Percentiles rank a stretch among this genome's conserved stretches.
Evolutionary conservation across 1,140 invertebrate genomes (phyloP).

Genomic region (Sycophila sp.): DNA sequence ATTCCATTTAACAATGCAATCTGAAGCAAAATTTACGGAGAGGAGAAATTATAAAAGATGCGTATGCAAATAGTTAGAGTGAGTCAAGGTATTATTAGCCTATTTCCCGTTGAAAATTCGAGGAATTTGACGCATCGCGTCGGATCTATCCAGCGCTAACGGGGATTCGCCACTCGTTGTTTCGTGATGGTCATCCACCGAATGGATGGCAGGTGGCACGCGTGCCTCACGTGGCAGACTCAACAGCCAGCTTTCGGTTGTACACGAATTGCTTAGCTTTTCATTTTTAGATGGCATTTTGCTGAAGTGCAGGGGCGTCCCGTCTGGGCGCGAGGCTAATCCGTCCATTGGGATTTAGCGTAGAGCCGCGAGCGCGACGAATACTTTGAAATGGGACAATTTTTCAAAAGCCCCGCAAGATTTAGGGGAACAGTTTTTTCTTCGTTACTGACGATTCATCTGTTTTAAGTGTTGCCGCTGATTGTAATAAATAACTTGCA

Average conservation of each 20-base stretch:
- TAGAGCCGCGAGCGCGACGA: background rate
- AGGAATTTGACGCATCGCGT: constrained; percentile 18
- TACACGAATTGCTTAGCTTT: constrained; percentile 5
- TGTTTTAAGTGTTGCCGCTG: background rate
- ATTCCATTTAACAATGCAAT: too few relatives aligned
- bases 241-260: too few relatives aligned
- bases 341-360: background rate
- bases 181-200: too few relatives aligned
- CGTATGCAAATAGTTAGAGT: too few relatives aligned
- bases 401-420: constrained; percentile 3
- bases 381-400: background rate
- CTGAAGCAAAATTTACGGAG: too few relatives aligned
- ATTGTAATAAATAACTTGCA: background rate
- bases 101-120: constrained; percentile 21
- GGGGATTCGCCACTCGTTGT: background rate
- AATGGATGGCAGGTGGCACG: too few relatives aligned
- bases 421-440: too few relatives aligned
- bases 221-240: too few relatives aligned
- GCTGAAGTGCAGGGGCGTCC: too few relatives aligned
- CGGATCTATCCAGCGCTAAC: background rate
- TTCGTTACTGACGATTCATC: background rate
- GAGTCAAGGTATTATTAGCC: constrained; percentile 3
- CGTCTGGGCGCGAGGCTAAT: background rate
- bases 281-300: constrained; percentile 16
- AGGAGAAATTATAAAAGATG: too few relatives aligned